These are phyloP conservation scores for Diadema setosum DNA, from an alignment of 35 echinoderm and acorn worm species.

Conservation along the genomic window DNA sequence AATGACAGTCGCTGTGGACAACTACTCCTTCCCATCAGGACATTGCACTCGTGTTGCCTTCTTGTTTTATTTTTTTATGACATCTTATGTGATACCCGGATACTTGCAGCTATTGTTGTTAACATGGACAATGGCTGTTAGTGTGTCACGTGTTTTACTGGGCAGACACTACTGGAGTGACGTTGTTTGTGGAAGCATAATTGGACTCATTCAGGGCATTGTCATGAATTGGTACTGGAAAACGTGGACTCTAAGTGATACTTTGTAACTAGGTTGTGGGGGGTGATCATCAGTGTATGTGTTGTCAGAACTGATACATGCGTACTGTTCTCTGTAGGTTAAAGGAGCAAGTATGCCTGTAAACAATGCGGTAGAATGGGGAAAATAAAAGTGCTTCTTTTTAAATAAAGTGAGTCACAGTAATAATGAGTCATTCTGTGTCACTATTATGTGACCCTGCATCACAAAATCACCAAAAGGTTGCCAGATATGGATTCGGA, in stretches of 20 bases:
- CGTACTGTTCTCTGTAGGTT: no score
- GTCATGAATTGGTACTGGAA: constrained; percentile 57
- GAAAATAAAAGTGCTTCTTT: no score
- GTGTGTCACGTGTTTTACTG: constrained; percentile 67
- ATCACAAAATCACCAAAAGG: no score
- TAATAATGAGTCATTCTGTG: no score
- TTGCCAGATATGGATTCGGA: no score
- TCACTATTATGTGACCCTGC: no score
- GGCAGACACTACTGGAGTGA: constrained; percentile 86
- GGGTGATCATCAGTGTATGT: no score
- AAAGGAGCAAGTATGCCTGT: no score
- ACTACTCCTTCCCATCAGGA: constrained; percentile 94
- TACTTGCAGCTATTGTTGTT: background rate
- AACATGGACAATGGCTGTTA: constrained; percentile 40
- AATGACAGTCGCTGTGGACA: constrained; percentile 71
- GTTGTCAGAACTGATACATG: no score
- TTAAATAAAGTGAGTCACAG: no score
- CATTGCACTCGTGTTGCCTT: constrained; percentile 81
- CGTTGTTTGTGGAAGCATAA: constrained; percentile 62
- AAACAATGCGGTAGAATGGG: no score
- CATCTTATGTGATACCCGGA: background rate
- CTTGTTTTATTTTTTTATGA: constrained; percentile 35
- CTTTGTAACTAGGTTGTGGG: no score
- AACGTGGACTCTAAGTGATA: background rate
- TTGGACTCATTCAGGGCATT: constrained; percentile 71